These are phyloP conservation scores for Pelvicachromis taeniatus DNA, from an alignment of 2,113 vertebrate species.

Conservation along the genomic window DNA sequence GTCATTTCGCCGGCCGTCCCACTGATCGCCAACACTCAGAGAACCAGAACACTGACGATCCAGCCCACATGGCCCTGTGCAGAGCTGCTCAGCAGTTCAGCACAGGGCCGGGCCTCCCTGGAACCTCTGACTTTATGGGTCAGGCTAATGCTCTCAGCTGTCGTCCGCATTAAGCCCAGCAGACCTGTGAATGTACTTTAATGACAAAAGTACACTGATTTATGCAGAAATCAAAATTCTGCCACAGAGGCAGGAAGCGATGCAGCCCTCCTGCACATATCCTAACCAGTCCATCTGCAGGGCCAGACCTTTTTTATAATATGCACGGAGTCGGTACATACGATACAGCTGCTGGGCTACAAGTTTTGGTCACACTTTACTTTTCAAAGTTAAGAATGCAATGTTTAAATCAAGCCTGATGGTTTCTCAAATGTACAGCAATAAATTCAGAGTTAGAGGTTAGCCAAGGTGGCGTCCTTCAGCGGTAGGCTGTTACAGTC, in stretches of 20 bases:
- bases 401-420: background rate
- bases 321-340: background rate
- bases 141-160: background rate
- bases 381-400: background rate
- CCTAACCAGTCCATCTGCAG: background rate
- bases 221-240: background rate
- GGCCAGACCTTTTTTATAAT: background rate
- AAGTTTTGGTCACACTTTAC: background rate
- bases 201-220: too few relatives aligned
- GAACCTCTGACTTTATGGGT: accelerated
- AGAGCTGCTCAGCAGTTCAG: too few relatives aligned
- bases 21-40: background rate
- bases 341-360: background rate
- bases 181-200: background rate
- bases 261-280: background rate
- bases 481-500: background rate
- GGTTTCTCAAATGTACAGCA: background rate
- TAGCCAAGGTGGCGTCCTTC: background rate
- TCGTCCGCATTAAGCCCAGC: background rate
- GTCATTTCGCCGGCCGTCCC: background rate
- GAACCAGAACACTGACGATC: background rate
- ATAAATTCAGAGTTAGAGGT: background rate
- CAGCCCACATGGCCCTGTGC: background rate
- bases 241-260: background rate
- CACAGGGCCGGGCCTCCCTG: background rate